Evolutionary conservation across 1,140 invertebrate genomes (phyloP).

Genomic region (Diorhabda sublineata): DNA sequence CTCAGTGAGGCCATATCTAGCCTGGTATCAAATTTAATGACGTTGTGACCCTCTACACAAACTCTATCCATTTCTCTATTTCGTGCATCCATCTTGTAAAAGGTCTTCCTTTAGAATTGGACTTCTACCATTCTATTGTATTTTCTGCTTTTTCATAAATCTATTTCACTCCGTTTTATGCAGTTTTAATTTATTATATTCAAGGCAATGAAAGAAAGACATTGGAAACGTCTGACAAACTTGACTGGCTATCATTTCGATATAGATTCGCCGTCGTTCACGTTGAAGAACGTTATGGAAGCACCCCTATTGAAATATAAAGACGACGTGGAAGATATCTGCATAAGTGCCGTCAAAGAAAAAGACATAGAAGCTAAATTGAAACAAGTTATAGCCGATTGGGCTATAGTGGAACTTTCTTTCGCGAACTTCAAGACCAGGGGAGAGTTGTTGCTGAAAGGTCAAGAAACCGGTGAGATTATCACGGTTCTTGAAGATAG

Average conservation of each 20-base stretch:
- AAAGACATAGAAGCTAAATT: slow-evolving; percentile 87
- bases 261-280: slow-evolving; percentile 74
- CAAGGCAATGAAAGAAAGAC: slow-evolving; percentile 77
- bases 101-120: too few species aligned
- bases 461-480: slow-evolving; percentile 72
- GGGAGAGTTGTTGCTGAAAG: slow-evolving; percentile 78
- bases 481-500: slow-evolving; percentile 79
- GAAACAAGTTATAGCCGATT: slow-evolving; percentile 78
- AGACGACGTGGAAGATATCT: slow-evolving; percentile 89
- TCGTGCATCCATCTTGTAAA: too few species aligned
- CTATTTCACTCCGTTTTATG: background rate
- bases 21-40: too few species aligned
- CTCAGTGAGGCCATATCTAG: too few species aligned
- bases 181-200: slow-evolving; percentile 6
- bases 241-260: slow-evolving; percentile 71
- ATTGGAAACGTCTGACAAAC: slow-evolving; percentile 76
- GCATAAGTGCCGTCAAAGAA: slow-evolving; percentile 86
- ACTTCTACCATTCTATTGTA: too few species aligned
- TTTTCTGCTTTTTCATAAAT: too few species aligned
- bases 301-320: slow-evolving; percentile 77
- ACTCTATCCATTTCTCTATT: too few species aligned
- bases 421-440: slow-evolving; percentile 79
- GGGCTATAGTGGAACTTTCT: slow-evolving; percentile 71
- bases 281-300: slow-evolving; percentile 75
- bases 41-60: too few species aligned